Conservation (phyloP, 2,888 invertebrate species). For the Andrena bucephala region DNA sequence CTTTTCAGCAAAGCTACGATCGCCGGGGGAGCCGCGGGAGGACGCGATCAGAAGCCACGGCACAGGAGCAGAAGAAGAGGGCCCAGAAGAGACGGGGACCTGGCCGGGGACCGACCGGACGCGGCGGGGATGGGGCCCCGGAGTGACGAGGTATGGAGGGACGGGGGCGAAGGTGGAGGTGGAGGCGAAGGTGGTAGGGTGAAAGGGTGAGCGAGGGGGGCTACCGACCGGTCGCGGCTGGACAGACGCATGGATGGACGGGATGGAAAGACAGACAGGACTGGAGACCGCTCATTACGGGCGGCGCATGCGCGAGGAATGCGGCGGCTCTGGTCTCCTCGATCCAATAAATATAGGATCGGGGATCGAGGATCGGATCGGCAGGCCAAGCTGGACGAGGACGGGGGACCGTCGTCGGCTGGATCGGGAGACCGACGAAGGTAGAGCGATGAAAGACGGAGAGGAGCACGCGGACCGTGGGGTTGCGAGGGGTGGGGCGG, state of each 20-base stretch:
- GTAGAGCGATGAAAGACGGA: slow-evolving; percentile 51
- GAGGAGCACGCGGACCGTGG: slow-evolving; percentile 3
- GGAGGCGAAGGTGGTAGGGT: slow-evolving; percentile 43
- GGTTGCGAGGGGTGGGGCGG: background rate
- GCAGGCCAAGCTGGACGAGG: slow-evolving; percentile 58
- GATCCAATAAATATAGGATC: slow-evolving; percentile 83
- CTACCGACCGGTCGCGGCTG: slow-evolving; percentile 67
- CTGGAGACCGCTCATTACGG: slow-evolving; percentile 84
- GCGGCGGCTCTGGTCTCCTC: slow-evolving; percentile 77
- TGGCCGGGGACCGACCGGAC: slow-evolving; percentile 4
- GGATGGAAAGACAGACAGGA: slow-evolving; percentile 82
- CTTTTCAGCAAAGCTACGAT: slow-evolving; percentile 23
- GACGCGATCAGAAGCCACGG: slow-evolving; percentile 35
- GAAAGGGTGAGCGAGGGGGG: slow-evolving; percentile 57
- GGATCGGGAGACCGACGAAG: slow-evolving; percentile 51
- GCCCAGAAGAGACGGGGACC: background rate
- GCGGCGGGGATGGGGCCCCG: slow-evolving; percentile 16
- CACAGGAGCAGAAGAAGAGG: background rate
- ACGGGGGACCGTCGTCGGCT: slow-evolving; percentile 37
- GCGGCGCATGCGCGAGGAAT: slow-evolving; percentile 83
- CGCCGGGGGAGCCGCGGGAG: slow-evolving; percentile 5
- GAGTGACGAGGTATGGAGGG: slow-evolving; percentile 14
- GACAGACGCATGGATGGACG: slow-evolving; percentile 75
- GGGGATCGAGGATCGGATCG: slow-evolving; percentile 72
- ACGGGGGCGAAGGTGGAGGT: slow-evolving; percentile 35